Percentiles rank a stretch among this genome's conserved stretches.
Evolutionary conservation across 2,888 invertebrate species (phyloP).

Genomic region (Philereme vetulata): DNA sequence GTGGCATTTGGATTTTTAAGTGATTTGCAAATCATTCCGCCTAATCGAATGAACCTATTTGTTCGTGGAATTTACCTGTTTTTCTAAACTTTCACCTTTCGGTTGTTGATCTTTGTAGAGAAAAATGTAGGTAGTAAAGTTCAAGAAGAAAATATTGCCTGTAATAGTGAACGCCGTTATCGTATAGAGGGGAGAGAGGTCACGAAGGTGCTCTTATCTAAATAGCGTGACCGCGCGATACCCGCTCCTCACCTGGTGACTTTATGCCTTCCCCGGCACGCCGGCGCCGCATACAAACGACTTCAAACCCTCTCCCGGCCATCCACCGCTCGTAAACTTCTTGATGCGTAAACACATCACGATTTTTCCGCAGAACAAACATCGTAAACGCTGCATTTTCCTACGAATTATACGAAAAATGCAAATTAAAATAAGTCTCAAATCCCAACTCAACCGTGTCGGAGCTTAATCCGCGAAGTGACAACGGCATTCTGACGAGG

Average conservation of each 20-base stretch:
- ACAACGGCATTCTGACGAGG: slow-evolving; percentile 84
- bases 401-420: slow-evolving; percentile 71
- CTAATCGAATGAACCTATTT: slow-evolving; percentile 79
- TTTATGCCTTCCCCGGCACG: slow-evolving; percentile 76
- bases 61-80: slow-evolving; percentile 61
- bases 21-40: slow-evolving; percentile 80
- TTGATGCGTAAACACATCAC: slow-evolving; percentile 56
- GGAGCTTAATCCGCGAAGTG: slow-evolving; percentile 83
- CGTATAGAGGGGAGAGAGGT: slow-evolving; percentile 62
- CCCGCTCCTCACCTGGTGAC: slow-evolving; percentile 73
- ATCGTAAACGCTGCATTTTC: slow-evolving; percentile 57
- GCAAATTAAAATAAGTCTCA: slow-evolving; percentile 83
- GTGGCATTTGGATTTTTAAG: slow-evolving; percentile 78
- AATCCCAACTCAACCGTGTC: slow-evolving; percentile 83
- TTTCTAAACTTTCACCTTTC: slow-evolving; percentile 41
- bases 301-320: slow-evolving; percentile 60
- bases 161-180: slow-evolving; percentile 59
- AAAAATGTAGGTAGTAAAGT: slow-evolving; percentile 32
- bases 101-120: slow-evolving; percentile 27
- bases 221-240: slow-evolving; percentile 79
- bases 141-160: slow-evolving; percentile 51
- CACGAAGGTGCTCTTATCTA: slow-evolving; percentile 76
- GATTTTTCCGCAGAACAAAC: slow-evolving; percentile 50
- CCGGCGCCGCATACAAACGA: slow-evolving; percentile 74
- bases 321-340: slow-evolving; percentile 66